phyloP scores from a whole-genome alignment of 2,797 vertebrate genomes.

The Linurgus olivaceus region DNA sequence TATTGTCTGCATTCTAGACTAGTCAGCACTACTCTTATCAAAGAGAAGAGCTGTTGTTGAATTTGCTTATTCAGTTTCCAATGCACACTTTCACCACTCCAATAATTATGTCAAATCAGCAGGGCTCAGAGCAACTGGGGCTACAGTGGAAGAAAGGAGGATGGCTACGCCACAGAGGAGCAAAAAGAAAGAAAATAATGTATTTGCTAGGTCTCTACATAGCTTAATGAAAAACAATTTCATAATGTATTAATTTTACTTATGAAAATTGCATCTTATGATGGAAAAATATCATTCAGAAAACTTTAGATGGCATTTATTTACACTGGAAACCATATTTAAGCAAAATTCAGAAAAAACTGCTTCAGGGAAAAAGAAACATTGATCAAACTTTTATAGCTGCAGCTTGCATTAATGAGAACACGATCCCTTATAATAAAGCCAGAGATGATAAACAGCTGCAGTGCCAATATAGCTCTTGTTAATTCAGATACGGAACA shows the following conservation, averaged over 20 bases:
- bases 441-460: slow-evolving; percentile 38
- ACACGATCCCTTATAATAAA: neutral
- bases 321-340: neutral
- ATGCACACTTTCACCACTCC: neutral
- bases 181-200: neutral
- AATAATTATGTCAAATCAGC: neutral
- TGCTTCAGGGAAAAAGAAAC: slow-evolving; percentile 23
- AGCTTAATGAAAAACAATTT: neutral
- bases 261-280: neutral
- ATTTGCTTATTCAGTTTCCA: neutral
- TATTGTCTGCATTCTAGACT: neutral
- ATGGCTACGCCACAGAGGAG: neutral
- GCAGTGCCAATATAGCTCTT: slow-evolving; percentile 41
- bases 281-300: neutral
- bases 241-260: neutral
- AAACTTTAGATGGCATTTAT: neutral
- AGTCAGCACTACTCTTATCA: neutral
- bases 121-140: neutral
- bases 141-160: neutral
- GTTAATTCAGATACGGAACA: slow-evolving; percentile 36
- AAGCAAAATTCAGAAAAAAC: neutral
- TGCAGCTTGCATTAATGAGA: slow-evolving; percentile 23
- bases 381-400: slow-evolving; percentile 19
- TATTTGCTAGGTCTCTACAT: neutral
- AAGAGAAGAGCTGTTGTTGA: neutral